phyloP scores from a whole-genome alignment of 2,113 vertebrate genomes.

The Archocentrus centrarchus region DNA sequence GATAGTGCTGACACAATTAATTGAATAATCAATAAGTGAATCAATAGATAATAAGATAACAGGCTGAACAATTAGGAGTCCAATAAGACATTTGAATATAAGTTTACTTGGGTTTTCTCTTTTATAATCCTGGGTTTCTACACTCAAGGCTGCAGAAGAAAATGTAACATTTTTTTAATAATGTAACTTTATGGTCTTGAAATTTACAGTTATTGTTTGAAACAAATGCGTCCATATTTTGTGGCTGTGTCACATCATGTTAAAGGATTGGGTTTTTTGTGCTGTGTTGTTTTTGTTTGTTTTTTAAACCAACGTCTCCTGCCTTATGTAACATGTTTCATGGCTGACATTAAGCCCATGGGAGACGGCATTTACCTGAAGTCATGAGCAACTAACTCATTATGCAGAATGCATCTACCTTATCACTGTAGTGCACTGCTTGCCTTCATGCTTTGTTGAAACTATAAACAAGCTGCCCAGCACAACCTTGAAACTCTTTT shows the following conservation, averaged over 20 bases:
- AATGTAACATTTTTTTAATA: background rate
- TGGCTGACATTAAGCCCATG: slow-evolving; percentile 27
- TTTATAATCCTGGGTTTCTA: background rate
- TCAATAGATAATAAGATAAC: background rate
- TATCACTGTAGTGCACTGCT: slow-evolving; percentile 30
- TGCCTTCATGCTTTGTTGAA: slow-evolving; percentile 41
- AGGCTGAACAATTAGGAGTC: background rate
- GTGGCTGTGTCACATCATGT: background rate
- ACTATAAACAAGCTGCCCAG: slow-evolving; percentile 43
- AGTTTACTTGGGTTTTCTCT: background rate
- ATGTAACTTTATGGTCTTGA: background rate
- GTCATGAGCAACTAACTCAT: slow-evolving; percentile 36
- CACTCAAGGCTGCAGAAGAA: background rate
- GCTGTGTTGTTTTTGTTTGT: background rate
- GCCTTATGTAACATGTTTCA: background rate
- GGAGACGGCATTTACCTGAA: slow-evolving; percentile 25
- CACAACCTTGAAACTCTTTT: slow-evolving; percentile 58
- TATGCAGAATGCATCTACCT: slow-evolving; percentile 44
- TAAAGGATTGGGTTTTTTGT: background rate
- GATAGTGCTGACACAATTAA: background rate
- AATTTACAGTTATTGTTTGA: background rate
- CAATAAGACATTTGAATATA: background rate
- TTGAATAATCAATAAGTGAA: background rate
- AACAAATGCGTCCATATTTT: background rate
- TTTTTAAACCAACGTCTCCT: background rate